phyloP scores from a whole-genome alignment of 1,140 invertebrate genomes.

The Pseudachorutes palmiensis region DNA sequence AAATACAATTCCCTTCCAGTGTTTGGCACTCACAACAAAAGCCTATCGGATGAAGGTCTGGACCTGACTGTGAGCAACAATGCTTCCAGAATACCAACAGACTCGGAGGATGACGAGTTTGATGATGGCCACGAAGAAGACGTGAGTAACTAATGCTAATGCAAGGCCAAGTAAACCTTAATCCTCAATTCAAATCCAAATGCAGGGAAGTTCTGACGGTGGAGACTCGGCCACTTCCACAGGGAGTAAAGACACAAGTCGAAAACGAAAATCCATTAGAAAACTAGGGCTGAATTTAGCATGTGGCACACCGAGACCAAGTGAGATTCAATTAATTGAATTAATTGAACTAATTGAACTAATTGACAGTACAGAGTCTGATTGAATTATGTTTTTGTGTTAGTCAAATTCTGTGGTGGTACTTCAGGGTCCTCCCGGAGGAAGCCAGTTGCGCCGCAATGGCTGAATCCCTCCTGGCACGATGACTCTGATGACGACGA shows the following conservation, averaged over 20 bases:
- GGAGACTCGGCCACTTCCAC: constrained; percentile 8
- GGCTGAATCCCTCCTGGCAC: constrained; percentile 90
- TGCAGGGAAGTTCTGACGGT: not conserved
- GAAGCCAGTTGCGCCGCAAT: constrained; percentile 90
- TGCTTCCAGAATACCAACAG: constrained; percentile 48
- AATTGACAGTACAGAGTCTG: not conserved
- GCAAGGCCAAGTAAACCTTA: no score
- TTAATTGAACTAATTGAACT: no score
- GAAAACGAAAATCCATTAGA: constrained; percentile 4
- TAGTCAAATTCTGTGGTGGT: constrained; percentile 31
- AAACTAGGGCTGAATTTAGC: constrained; percentile 5
- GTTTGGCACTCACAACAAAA: constrained; percentile 60
- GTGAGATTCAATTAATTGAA: no score
- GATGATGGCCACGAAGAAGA: constrained; percentile 45
- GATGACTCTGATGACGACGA: constrained; percentile 52
- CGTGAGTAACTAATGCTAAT: no score
- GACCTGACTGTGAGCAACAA: constrained; percentile 50
- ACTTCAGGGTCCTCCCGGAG: constrained; percentile 54
- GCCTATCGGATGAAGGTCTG: constrained; percentile 61
- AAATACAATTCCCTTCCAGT: constrained; percentile 51
- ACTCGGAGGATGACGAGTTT: constrained; percentile 51
- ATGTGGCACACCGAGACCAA: constrained; percentile 9
- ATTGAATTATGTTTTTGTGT: not conserved
- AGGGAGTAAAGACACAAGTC: constrained; percentile 10
- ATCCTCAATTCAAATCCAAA: constrained; percentile 35